Base-by-base conservation (phyloP, 1,140 invertebrate species). In the Drosophila nebulosa region DNA sequence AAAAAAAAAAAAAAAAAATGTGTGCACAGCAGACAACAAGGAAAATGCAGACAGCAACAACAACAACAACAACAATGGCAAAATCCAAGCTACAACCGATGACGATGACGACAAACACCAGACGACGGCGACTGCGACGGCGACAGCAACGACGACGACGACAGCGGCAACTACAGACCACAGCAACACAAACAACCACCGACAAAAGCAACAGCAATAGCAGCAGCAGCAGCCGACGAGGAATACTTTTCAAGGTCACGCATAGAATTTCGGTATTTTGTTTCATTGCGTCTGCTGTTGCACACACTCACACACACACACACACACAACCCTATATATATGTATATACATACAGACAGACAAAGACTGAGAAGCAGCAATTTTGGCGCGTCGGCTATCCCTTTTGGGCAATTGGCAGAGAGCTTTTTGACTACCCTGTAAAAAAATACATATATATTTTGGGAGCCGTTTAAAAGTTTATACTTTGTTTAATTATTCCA, bases 181-280 rank as follows among this genome's bases (percentile, higher is more conserved):
- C 64, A 69, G 51, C 64, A 62, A 64, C 73, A 86, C 63, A 79
- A 86, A 86, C 83, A 81, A 88, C 83, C 78, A 83, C 83, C 83
- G 69, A 78, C 69, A 65, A 52, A 58, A 78, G 62, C 64, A 78
- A 53, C 76, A 78, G 59, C 58, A 63, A 18, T 58, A 62, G 10
- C 42, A 50, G 18, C 42, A 55, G 27, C 59, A 73, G 51, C 69
- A 59, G 71, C 67, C 78, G 66, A 64, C 73, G 79, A 88, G 83
- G 83, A 88, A 88, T 88, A 88, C 83, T 88, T 88, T 88, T 88
- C 83, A 88, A 88, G 83, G 83, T 88, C 83, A 88, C 83, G 83
- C 83, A 88, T 88, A 88, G 83, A 88, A 86, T 88, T 86, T 86
- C 83, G 83, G 83, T 86, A 86, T 86, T 86, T 86, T 88, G 74